These are phyloP conservation scores for Etheostoma nigrum DNA, from an alignment of 2,797 vertebrate genomes.

Conservation along the genomic window DNA sequence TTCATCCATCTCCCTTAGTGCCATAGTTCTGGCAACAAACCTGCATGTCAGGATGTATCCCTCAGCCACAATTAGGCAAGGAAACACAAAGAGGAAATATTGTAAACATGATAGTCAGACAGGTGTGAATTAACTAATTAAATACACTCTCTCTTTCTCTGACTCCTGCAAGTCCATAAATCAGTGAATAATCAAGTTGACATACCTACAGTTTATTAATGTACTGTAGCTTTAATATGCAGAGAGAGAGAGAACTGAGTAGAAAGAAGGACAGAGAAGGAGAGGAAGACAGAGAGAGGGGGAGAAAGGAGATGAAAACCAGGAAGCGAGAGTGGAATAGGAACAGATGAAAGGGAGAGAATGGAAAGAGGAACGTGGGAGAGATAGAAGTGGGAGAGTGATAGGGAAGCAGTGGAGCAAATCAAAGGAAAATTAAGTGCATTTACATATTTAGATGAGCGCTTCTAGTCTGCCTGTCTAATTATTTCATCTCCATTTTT, in stretches of 20 bases:
- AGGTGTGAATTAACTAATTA: slow-evolving; percentile 57
- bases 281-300: slow-evolving; percentile 27
- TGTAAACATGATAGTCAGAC: slow-evolving; percentile 18
- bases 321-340: slow-evolving; percentile 45
- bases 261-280: slow-evolving; percentile 28
- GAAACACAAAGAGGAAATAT: background rate
- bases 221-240: slow-evolving; percentile 67
- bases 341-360: slow-evolving; percentile 61
- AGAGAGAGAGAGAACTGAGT: slow-evolving; percentile 29
- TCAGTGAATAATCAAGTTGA: slow-evolving; percentile 66
- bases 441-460: slow-evolving; percentile 90
- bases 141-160: slow-evolving; percentile 47
- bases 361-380: slow-evolving; percentile 53
- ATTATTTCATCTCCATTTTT: slow-evolving; percentile 89
- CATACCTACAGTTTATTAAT: slow-evolving; percentile 68
- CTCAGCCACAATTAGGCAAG: background rate
- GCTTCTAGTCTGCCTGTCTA: slow-evolving; percentile 85
- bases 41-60: background rate
- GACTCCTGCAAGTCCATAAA: slow-evolving; percentile 47
- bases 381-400: slow-evolving; percentile 56
- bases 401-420: slow-evolving; percentile 80
- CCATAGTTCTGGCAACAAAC: background rate
- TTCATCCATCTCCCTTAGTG: background rate
- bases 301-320: slow-evolving; percentile 52
- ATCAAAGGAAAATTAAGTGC: slow-evolving; percentile 88